phyloP scores from a whole-genome alignment of 2,113 vertebrate species.

The Myiopsitta monachus region DNA sequence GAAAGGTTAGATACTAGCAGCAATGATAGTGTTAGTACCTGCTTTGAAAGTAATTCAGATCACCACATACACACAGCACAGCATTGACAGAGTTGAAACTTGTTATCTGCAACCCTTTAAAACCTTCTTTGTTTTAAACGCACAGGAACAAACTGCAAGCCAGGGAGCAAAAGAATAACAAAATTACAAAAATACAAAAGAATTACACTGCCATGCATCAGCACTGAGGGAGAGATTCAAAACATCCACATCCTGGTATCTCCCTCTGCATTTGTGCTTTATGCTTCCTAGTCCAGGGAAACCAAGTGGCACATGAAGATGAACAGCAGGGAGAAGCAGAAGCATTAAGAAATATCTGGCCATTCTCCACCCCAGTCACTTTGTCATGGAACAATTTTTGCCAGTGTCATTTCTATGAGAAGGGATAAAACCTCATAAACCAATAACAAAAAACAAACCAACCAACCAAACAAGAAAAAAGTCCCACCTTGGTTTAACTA shows the following conservation, averaged over 20 bases:
- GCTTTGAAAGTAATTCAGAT: background rate
- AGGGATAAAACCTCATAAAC: background rate
- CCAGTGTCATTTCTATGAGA: background rate
- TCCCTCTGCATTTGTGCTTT: background rate
- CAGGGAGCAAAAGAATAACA: background rate
- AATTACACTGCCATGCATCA: background rate
- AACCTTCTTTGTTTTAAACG: background rate
- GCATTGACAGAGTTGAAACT: background rate
- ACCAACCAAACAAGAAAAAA: background rate
- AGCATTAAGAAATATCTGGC: background rate
- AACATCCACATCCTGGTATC: background rate
- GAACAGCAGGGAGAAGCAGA: background rate
- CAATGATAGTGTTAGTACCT: background rate
- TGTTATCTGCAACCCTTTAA: background rate
- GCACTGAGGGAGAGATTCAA: background rate
- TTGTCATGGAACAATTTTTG: background rate
- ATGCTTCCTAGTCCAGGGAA: background rate
- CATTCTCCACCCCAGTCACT: background rate
- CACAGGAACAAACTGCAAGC: background rate
- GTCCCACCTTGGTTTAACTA: background rate
- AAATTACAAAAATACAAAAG: no score
- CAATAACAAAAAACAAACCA: background rate
- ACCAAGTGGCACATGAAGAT: background rate
- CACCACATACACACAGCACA: background rate
- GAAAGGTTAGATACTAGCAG: background rate